phyloP scores from a whole-genome alignment of 1,140 invertebrate genomes.

The Protaetia brevitarsis region DNA sequence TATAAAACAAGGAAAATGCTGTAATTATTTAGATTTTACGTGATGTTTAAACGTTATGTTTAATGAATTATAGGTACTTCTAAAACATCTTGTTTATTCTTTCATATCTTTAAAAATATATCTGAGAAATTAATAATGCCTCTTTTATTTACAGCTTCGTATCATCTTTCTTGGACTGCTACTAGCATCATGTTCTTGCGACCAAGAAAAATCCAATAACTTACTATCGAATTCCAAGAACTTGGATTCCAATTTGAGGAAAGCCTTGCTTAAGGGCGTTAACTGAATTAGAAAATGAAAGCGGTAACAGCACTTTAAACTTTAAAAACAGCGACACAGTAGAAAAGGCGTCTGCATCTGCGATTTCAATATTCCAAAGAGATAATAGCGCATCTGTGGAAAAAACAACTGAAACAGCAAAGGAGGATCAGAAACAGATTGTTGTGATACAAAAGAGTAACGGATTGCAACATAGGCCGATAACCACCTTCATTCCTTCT shows the following conservation, averaged over 20 bases:
- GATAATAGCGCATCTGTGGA: background rate
- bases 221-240: slow-evolving; percentile 25
- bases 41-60: background rate
- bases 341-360: slow-evolving; percentile 39
- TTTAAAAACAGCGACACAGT: slow-evolving; percentile 29
- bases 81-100: background rate
- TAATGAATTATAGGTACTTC: background rate
- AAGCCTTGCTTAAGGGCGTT: slow-evolving; percentile 43
- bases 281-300: slow-evolving; percentile 44
- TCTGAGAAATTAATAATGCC: no score
- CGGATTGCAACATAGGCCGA: slow-evolving; percentile 35
- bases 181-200: background rate
- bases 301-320: slow-evolving; percentile 26
- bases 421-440: slow-evolving; percentile 30
- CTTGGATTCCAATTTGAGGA: slow-evolving; percentile 39
- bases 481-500: slow-evolving; percentile 28
- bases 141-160: slow-evolving; percentile 1
- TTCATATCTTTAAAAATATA: background rate
- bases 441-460: slow-evolving; percentile 41
- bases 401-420: slow-evolving; percentile 25
- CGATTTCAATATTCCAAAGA: slow-evolving; percentile 29
- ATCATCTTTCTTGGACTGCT: background rate
- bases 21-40: background rate
- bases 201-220: background rate
- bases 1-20: background rate